Evolutionary conservation across 2,888 invertebrate species (phyloP).

Genomic region (Conomelus anceps): DNA sequence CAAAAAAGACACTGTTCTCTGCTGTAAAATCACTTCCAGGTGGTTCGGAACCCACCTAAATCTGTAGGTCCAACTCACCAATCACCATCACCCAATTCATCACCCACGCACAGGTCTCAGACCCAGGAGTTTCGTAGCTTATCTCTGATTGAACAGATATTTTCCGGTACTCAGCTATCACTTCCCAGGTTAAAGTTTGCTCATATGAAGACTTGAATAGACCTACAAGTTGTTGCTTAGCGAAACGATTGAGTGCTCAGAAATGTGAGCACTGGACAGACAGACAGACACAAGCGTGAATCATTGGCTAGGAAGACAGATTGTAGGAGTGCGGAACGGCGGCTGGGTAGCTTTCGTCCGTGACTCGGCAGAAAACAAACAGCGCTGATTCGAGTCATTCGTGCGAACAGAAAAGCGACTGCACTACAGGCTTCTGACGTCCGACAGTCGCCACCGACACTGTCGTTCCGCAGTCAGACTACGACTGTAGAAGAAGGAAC

Average conservation of each 20-base stretch:
- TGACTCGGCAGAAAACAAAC: neutral
- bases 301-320: neutral
- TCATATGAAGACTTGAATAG: no score
- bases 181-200: neutral
- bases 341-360: neutral
- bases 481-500: neutral
- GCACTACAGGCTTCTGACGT: neutral
- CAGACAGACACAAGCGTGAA: neutral
- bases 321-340: neutral
- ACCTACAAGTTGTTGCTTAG: neutral
- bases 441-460: neutral
- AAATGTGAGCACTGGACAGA: neutral
- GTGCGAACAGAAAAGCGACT: neutral
- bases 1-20: no score
- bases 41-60: no score
- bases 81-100: no score
- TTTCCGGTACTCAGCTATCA: no score
- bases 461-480: neutral
- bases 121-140: no score
- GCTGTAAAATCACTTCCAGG: no score
- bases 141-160: no score
- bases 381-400: neutral
- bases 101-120: no score
- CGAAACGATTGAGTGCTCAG: neutral
- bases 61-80: no score